Evolutionary conservation across 1,140 invertebrate species (phyloP), one percentile per base, ranked within the genome.

Genomic region (Bradysia coprophila): DNA sequence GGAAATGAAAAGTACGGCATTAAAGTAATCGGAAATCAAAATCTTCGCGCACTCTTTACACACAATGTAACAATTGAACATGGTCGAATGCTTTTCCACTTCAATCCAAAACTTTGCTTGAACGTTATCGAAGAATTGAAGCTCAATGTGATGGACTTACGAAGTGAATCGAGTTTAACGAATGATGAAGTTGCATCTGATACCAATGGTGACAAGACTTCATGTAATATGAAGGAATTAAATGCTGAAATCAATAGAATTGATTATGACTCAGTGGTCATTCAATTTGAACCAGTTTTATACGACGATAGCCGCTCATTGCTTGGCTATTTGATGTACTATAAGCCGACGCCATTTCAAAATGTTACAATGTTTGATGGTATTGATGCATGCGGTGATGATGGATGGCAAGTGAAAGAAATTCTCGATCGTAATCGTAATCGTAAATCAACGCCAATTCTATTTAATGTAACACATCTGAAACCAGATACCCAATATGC

Each of bases 161-260:
- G n/a, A n/a, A n/a, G n/a, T n/a, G 55, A 55, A 11, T 65, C 76
- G 45, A 71, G 69, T 33, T 76, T 81, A 21, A 63, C 34, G 31
- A 74, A 81, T 19, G 62, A 68, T 13, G 89, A 94, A 54, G 83
- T 94, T 1, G 82, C 85, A 2, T 56, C 61, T 1, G 76, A 73
- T 51, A 84, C 85, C n/a, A 97, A 98, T 59, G 93, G 93, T 20
- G 82, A 94, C 55, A 87, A 84, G 63, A 80, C 83, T 15, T 76
- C 84, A 37, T 91, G 87, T 51, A 76, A 82, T 51, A 70, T 81
- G 11, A 66, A 67, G 10, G 53, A 62, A 21, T 51, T 87, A 19
- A 56, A 67, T 34, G 68, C 78, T 1, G 56, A 51, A 1, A 61
- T 81, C 2, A 53, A 48, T 1, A 66, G 59, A 32, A 63, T 45